These are phyloP conservation scores for Chrysina gloriosa DNA, from an alignment of 2,888 invertebrate genomes.

Conservation along the genomic window DNA sequence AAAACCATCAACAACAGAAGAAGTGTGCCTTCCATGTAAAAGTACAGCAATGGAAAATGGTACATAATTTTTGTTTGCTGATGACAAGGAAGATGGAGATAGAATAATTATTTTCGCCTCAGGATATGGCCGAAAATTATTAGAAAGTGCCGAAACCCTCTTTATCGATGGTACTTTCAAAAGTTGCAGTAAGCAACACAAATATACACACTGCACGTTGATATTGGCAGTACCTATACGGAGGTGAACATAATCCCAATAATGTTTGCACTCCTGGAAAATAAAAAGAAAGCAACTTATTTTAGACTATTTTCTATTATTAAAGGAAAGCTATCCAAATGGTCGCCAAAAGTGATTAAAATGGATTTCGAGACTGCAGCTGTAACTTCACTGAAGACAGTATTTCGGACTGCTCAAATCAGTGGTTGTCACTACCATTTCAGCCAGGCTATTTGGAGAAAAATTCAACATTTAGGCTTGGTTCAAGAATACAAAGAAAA, in stretches of 20 bases:
- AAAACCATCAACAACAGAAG: no score
- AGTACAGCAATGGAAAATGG: no score
- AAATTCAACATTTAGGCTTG: slow-evolving; percentile 41
- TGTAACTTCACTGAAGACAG: slow-evolving; percentile 36
- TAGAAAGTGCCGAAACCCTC: no score
- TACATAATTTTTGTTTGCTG: no score
- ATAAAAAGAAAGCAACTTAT: slow-evolving; percentile 11
- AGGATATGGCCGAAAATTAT: no score
- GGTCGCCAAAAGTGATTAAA: slow-evolving; percentile 12
- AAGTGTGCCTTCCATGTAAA: no score
- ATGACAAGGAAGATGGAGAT: no score
- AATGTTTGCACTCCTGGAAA: slow-evolving; percentile 10
- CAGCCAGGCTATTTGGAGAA: slow-evolving; percentile 42
- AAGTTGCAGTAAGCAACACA: slow-evolving; percentile 24
- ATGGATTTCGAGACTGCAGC: slow-evolving; percentile 39
- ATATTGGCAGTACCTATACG: neutral
- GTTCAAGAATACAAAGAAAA: slow-evolving; percentile 29
- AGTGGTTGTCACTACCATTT: slow-evolving; percentile 42
- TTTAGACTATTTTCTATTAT: slow-evolving; percentile 14
- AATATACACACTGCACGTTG: slow-evolving; percentile 23
- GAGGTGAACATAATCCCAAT: slow-evolving; percentile 16
- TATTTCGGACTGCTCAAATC: slow-evolving; percentile 33
- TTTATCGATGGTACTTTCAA: slow-evolving; percentile 16
- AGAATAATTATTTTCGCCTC: no score
- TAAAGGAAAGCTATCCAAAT: neutral